Base-by-base conservation (phyloP, 2,797 vertebrate genomes). In the Hyperoplus lanceolatus region DNA sequence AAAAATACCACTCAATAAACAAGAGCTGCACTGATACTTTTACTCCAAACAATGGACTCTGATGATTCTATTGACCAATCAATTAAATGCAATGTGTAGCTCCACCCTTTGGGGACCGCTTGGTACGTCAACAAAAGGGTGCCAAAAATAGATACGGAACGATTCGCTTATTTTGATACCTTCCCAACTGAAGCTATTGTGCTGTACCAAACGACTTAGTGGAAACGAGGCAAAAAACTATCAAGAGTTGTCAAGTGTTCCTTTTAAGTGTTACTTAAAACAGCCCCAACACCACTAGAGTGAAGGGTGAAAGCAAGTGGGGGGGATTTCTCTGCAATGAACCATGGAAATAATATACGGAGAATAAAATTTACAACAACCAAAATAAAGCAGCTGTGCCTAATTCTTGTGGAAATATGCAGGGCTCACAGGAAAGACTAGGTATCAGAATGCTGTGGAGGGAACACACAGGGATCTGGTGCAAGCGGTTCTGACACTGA, bases 401-500 rank as follows among this genome's bases (percentile, higher is more conserved):
- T 16, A 50, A 16, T 41, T 67, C 39, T 57, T 46, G 1, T 18
- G 0, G 36, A 29, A 67, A 77, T 66, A 73, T 39, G 70, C 63
- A 70, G 77, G 70, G 67, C 81, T 83, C 14, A 11, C 72, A 87
- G 83, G 60, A 89, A 82, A 88, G 62, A 73, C 77, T 66, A 70
- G 82, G 67, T 80, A 83, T 89, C 80, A 83, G 86, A 86, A 83
- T 60, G 81, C 92, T 92, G 92, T 83, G 86, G 90, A 94, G 93
- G 92, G 92, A 94, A 94, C 93, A 95, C 94, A 95, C 93, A 93
- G 83, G 92, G 94, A 92, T 93, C 90, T 94, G 91, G 86, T 93
- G 92, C 79, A 90, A 87, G 84, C 73, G 79, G 93, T 88, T 94
- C 92, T 85, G 83, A 90, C 92, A 92, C 75, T 48, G 92, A 95